These are phyloP conservation scores for Brachionus plicatilis DNA, from an alignment of 1,140 invertebrate species.

Conservation along the genomic window DNA sequence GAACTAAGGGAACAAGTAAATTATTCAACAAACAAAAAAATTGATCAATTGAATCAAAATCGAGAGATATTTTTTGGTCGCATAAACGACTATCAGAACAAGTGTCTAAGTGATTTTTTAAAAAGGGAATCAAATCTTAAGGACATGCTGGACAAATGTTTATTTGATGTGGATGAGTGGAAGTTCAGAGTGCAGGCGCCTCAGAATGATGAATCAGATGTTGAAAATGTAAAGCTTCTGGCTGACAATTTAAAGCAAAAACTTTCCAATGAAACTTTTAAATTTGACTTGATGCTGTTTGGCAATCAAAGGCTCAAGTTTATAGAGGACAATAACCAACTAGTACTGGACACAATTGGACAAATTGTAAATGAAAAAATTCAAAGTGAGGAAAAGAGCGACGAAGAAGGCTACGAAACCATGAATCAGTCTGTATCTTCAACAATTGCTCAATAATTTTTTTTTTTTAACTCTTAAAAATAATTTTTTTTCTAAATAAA, in stretches of 20 bases:
- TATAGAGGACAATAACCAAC: not conserved
- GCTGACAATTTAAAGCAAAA: constrained; percentile 9
- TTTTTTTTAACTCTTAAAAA: not conserved
- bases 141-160: not conserved
- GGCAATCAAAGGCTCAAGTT: not conserved
- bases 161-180: constrained; percentile 9
- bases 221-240: not conserved
- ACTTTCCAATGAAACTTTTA: not conserved
- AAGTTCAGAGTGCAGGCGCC: not conserved
- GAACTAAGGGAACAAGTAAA: constrained; percentile 2
- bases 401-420: not conserved
- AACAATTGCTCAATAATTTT: not conserved
- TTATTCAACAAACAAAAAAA: constrained; percentile 10
- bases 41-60: not conserved
- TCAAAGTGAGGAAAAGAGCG: not conserved
- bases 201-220: not conserved
- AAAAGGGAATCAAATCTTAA: not conserved
- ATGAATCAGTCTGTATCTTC: not conserved
- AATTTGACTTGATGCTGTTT: not conserved
- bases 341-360: not conserved
- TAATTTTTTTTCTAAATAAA: not conserved
- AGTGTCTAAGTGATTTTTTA: not conserved
- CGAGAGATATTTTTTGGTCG: not conserved
- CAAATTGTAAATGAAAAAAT: not conserved
- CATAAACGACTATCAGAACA: not conserved